Conservation (phyloP, 2,113 vertebrate species). For the Egretta garzetta region DNA sequence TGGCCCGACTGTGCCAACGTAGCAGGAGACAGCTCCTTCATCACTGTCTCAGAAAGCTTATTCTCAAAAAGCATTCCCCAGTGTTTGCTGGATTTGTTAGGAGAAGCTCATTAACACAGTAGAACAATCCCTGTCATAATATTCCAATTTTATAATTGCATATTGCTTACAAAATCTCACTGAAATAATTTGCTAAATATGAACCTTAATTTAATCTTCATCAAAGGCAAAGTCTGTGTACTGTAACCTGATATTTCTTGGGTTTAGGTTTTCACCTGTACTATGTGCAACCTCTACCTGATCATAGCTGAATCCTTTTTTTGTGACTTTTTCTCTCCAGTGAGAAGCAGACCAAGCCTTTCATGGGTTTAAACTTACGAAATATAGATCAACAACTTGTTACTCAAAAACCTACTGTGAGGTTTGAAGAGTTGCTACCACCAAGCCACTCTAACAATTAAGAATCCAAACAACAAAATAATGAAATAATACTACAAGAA, state of each 20-base stretch:
- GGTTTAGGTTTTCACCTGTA: not conserved
- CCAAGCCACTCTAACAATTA: not conserved
- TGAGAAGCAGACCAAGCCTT: not conserved
- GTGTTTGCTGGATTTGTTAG: not conserved
- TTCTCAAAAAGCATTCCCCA: not conserved
- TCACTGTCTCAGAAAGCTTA: not conserved
- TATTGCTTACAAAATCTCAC: not conserved
- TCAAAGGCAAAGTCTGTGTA: not conserved
- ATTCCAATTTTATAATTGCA: not conserved
- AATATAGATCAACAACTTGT: not conserved
- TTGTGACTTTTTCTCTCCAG: not conserved
- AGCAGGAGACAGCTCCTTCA: not conserved
- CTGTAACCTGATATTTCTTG: not conserved
- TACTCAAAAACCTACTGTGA: not conserved
- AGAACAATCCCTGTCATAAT: not conserved
- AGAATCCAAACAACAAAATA: not conserved
- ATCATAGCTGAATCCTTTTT: not conserved
- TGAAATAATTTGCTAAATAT: not conserved
- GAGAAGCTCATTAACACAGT: not conserved
- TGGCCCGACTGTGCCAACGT: not conserved
- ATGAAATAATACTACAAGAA: not conserved
- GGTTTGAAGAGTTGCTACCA: not conserved
- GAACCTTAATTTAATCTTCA: not conserved
- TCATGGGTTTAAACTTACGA: not conserved
- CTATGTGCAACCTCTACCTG: not conserved